phyloP scores from a whole-genome alignment of 2,797 vertebrate genomes.

The Valencia hispanica region DNA sequence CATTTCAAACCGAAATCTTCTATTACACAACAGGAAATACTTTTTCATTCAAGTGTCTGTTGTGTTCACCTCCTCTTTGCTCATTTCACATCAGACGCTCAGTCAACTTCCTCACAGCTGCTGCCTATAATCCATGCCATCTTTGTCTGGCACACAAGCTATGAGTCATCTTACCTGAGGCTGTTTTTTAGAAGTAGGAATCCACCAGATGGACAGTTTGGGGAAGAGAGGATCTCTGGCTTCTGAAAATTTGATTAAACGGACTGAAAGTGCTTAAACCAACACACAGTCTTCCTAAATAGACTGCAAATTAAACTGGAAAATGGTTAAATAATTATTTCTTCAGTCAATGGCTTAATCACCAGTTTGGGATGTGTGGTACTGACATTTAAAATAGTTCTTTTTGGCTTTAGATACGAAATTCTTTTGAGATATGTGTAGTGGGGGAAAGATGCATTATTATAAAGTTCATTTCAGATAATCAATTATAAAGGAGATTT shows the following conservation, averaged over 20 bases:
- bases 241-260: neutral
- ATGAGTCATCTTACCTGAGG: constrained; percentile 6
- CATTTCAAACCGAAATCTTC: neutral
- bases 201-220: neutral
- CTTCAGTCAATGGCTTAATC: neutral
- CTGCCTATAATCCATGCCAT: constrained; percentile 5
- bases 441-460: too few species aligned
- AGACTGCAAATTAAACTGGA: neutral
- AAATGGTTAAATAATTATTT: neutral
- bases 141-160: neutral
- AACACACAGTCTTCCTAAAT: too few species aligned
- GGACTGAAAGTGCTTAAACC: neutral
- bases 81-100: constrained; percentile 6
- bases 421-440: too few species aligned
- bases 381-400: neutral
- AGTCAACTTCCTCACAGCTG: constrained; percentile 1
- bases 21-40: neutral
- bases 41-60: neutral
- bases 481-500: neutral
- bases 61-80: neutral
- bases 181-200: neutral
- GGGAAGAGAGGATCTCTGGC: neutral
- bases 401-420: neutral
- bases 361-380: neutral
- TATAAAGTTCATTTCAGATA: neutral